Evolutionary conservation across 2,888 invertebrate species (phyloP).

Genomic region (Ormyrus thymus): DNA sequence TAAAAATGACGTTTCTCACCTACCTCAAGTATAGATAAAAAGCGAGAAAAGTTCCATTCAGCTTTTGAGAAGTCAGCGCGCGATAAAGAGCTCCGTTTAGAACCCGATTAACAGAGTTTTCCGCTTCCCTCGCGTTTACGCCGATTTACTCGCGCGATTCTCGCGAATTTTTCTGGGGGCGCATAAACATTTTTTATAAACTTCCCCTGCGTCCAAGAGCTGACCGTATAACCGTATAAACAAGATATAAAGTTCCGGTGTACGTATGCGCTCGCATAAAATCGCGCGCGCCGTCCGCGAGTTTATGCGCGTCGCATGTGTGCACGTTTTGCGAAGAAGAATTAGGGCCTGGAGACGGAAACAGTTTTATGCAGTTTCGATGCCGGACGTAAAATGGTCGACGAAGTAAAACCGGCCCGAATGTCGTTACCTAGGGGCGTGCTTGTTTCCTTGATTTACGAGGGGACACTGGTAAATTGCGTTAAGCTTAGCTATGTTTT

Average conservation of each 20-base stretch:
- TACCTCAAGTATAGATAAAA: neutral
- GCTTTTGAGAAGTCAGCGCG: neutral
- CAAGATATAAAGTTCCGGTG: slow-evolving; percentile 7
- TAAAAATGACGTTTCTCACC: neutral
- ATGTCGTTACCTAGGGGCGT: no score
- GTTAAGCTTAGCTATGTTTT: no score
- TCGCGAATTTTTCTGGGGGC: neutral
- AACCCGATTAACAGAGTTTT: neutral
- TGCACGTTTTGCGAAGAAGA: no score
- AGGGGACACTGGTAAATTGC: no score
- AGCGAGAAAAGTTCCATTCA: neutral
- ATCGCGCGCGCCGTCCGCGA: neutral
- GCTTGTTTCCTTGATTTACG: no score
- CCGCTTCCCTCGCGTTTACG: neutral
- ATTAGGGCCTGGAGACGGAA: no score
- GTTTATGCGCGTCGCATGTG: neutral
- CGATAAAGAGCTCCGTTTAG: neutral
- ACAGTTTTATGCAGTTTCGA: no score
- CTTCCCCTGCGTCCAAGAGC: neutral
- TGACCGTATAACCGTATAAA: neutral
- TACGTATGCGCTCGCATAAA: neutral
- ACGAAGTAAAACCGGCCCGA: no score
- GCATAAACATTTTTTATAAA: neutral
- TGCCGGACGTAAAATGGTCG: no score
- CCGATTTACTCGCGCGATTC: neutral